Evolutionary conservation across 2,113 vertebrate species (phyloP), one percentile per base, ranked within the genome.

Genomic region (Labeo rohita): DNA sequence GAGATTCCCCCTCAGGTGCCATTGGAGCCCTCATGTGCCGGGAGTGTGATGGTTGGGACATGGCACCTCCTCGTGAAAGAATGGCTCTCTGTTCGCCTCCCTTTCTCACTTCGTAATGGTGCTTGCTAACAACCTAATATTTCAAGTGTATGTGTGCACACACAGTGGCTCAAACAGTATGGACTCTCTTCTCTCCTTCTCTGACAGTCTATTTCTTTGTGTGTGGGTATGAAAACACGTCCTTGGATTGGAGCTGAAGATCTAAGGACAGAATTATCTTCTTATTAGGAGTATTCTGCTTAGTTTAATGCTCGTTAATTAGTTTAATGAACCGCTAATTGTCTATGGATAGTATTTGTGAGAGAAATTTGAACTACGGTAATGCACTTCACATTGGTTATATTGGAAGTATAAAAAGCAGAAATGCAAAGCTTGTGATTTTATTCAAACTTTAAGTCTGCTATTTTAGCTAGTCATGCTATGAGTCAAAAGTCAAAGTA

Each of bases 1-100:
- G 92, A 93, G 92, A 94, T 93, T 92, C 92, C 92, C 95, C 95
- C 95, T 95, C 94, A 94, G 95, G 95, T 95, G 93, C 93, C 92
- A 92, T 93, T 92, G 92, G 91, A 93, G 89, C 90, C 93, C 93
- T 93, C 92, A 91, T 94, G 92, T 92, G 92, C 91, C 84, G 87
- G 85, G 88, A 92, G 92, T 93, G 91, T 94, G 94, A 95, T 93
- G 93, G 93, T 90, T 92, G 91, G 93, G 94, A 95, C 93, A 92
- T 90, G 90, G 92, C 92, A 91, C 90, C 91, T 92, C 92, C 92
- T 89, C 75, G 49, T 66, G 78, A 88, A 93, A 92, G 91, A 92
- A 93, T 88, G 90, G 89, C 89, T 91, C 90, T 90, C 87, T 80
- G 83, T 90, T 85, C 66, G 61, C 87, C 73, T 85, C 80, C 88